A percentile compares a stretch with the other conserved stretches of the same genome.
phyloP scores from a whole-genome alignment of 2,797 vertebrate species.

The Protonibea diacanthus region DNA sequence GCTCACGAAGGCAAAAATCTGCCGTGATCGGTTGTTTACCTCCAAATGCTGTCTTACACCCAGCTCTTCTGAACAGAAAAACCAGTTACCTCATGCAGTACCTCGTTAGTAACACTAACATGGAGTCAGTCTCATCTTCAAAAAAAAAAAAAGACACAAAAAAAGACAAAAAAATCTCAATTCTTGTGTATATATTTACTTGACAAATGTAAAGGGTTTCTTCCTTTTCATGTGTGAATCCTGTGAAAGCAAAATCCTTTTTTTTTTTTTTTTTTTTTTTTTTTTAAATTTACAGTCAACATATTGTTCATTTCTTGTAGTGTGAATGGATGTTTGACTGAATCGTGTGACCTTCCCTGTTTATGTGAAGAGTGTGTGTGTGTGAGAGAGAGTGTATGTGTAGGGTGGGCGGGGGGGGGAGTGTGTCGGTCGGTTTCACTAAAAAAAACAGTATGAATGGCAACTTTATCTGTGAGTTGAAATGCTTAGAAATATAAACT shows the following conservation, averaged over 20 bases:
- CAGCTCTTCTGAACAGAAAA: constrained; percentile 89
- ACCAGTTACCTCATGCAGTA: constrained; percentile 93
- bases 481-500: constrained; percentile 85
- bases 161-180: constrained; percentile 41
- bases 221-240: constrained; percentile 82
- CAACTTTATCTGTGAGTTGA: constrained; percentile 76
- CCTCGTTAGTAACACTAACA: constrained; percentile 80
- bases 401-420: background rate
- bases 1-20: constrained; percentile 35
- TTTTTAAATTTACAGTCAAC: constrained; percentile 67
- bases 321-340: constrained; percentile 65
- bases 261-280: constrained; percentile 41
- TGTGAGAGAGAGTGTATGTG: constrained; percentile 38
- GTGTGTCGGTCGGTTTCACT: constrained; percentile 66
- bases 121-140: constrained; percentile 78
- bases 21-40: constrained; percentile 76
- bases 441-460: constrained; percentile 73
- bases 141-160: constrained; percentile 47
- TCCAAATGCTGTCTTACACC: constrained; percentile 90
- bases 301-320: constrained; percentile 74
- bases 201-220: constrained; percentile 82
- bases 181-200: constrained; percentile 80
- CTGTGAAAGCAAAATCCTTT: constrained; percentile 76
- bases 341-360: constrained; percentile 76
- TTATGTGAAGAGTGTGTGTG: constrained; percentile 71